Evolutionary conservation across 2,888 invertebrate genomes (phyloP).

Genomic region (Melanostoma scalare): DNA sequence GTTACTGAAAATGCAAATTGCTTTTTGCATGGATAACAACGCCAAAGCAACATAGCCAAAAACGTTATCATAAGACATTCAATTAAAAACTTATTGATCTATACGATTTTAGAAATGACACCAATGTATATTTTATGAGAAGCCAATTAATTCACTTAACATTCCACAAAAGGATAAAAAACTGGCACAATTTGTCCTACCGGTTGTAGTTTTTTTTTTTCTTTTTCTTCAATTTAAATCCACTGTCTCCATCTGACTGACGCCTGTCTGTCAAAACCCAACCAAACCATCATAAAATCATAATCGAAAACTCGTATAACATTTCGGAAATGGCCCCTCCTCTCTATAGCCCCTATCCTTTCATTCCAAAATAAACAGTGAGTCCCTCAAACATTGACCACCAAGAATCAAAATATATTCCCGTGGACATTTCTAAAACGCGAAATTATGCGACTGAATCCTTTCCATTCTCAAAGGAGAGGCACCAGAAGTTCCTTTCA

Average conservation of each 20-base stretch:
- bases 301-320: conserved; percentile 44
- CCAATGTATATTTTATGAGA: too few species aligned
- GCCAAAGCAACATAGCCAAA: too few species aligned
- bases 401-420: conserved; percentile 69
- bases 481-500: conserved; percentile 27
- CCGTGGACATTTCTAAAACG: conserved; percentile 63
- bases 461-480: conserved; percentile 2
- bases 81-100: too few species aligned
- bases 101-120: too few species aligned
- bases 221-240: neutral
- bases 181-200: conserved; percentile 58
- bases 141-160: conserved; percentile 27
- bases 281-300: conserved; percentile 71
- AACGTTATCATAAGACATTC: too few species aligned
- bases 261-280: conserved; percentile 70
- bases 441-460: conserved; percentile 62
- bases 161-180: conserved; percentile 35
- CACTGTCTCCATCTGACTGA: conserved; percentile 50
- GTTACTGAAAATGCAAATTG: too few species aligned
- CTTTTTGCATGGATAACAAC: too few species aligned
- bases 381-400: conserved; percentile 49
- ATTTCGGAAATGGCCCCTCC: neutral
- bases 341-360: neutral
- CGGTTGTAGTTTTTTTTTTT: neutral
- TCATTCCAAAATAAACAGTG: neutral